These are phyloP conservation scores for Apotomis betuletana DNA, from an alignment of 2,888 invertebrate species.

Conservation along the genomic window DNA sequence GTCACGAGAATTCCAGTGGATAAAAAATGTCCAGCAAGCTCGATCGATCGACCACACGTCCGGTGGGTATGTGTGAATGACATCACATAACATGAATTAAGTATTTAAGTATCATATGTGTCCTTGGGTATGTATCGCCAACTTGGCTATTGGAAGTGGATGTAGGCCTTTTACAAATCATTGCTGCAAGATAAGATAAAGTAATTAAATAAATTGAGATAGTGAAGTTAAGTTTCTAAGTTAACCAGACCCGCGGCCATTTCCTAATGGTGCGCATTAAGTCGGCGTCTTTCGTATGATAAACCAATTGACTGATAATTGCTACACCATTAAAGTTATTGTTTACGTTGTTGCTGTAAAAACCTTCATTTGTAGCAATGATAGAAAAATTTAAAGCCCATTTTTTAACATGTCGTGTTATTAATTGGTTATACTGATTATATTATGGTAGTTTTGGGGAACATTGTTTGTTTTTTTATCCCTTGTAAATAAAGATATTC, in stretches of 20 bases:
- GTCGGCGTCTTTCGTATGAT: constrained; percentile 1
- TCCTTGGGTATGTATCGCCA: neutral
- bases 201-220: constrained; percentile 27
- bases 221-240: constrained; percentile 10
- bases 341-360: constrained; percentile 3
- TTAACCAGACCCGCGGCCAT: neutral
- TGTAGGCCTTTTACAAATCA: constrained; percentile 5
- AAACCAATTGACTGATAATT: constrained; percentile 30
- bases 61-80: neutral
- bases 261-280: constrained; percentile 19
- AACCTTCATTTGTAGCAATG: neutral
- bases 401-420: neutral
- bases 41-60: constrained; percentile 24
- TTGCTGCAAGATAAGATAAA: constrained; percentile 17
- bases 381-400: neutral
- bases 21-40: constrained; percentile 30
- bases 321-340: constrained; percentile 18
- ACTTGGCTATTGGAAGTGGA: neutral
- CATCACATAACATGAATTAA: constrained; percentile 9
- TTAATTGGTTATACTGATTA: neutral
- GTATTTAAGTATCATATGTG: neutral
- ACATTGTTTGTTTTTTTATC: neutral
- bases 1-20: constrained; percentile 30
- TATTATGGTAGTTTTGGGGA: neutral
- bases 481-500: too few species aligned